Evolutionary conservation across 2,797 vertebrate species (phyloP).

Genomic region (Clarias pachynema): DNA sequence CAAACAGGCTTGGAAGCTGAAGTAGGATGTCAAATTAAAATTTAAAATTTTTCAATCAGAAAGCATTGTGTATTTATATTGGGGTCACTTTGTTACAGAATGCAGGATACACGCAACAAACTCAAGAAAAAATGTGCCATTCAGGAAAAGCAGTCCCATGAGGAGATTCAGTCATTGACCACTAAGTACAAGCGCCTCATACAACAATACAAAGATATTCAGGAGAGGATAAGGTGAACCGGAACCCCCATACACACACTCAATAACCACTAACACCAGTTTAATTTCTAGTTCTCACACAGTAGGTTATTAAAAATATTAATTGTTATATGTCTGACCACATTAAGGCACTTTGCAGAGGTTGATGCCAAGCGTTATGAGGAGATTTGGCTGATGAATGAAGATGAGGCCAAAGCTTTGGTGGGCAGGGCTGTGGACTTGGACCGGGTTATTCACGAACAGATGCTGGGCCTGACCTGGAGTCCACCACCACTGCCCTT

Average conservation of each 20-base stretch:
- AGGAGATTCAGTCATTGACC: conserved; percentile 67
- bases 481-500: conserved; percentile 64
- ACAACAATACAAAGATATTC: conserved; percentile 74
- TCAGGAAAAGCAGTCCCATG: conserved; percentile 69
- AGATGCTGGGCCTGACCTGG: conserved; percentile 81
- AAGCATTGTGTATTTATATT: not conserved
- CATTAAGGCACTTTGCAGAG: conserved; percentile 74
- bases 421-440: conserved; percentile 69
- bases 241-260: not conserved
- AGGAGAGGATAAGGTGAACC: conserved; percentile 79
- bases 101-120: conserved; percentile 69
- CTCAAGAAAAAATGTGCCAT: conserved; percentile 60
- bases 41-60: no score
- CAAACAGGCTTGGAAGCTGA: no score
- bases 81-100: conserved; percentile 64
- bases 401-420: conserved; percentile 81
- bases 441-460: conserved; percentile 76
- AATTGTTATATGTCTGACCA: not conserved
- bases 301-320: not conserved
- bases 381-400: conserved; percentile 83
- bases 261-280: not conserved
- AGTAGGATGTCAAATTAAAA: no score
- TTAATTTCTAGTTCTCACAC: not conserved
- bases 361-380: conserved; percentile 68
- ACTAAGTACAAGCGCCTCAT: conserved; percentile 66